Evolutionary conservation across 2,888 invertebrate genomes (phyloP).

Genomic region (Amblyjoppa fuscipennis): DNA sequence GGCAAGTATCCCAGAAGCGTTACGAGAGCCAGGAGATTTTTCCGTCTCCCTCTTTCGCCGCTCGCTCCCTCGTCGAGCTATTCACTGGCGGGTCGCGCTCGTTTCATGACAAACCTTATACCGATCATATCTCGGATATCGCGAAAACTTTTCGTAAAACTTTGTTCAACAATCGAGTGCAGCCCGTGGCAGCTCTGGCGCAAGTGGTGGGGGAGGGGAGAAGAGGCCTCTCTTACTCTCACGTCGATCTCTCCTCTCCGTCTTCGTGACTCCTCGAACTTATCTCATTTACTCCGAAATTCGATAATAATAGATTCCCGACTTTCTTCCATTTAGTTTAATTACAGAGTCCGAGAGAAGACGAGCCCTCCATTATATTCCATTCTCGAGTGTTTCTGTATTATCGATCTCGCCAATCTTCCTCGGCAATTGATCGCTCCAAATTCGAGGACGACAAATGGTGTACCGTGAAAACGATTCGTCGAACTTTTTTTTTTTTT

Average conservation of each 20-base stretch:
- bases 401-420: slow-evolving; percentile 40
- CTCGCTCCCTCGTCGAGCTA: slow-evolving; percentile 9
- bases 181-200: not conserved
- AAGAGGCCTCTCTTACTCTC: not conserved
- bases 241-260: slow-evolving; percentile 26
- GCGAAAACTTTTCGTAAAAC: slow-evolving; percentile 56
- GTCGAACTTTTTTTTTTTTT: not conserved
- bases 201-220: no score
- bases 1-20: slow-evolving; percentile 51
- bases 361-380: slow-evolving; percentile 5
- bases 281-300: slow-evolving; percentile 33
- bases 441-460: not conserved
- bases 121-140: slow-evolving; percentile 58
- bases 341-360: slow-evolving; percentile 37
- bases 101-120: slow-evolving; percentile 55
- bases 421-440: slow-evolving; percentile 16
- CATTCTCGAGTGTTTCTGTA: slow-evolving; percentile 13
- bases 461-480: not conserved
- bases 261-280: not conserved
- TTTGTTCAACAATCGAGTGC: slow-evolving; percentile 51
- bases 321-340: slow-evolving; percentile 53
- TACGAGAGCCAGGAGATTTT: slow-evolving; percentile 38
- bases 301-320: slow-evolving; percentile 57
- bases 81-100: slow-evolving; percentile 14
- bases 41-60: slow-evolving; percentile 14